Conservation (phyloP, 2,797 vertebrate species). For the Microtus obscurus region DNA sequence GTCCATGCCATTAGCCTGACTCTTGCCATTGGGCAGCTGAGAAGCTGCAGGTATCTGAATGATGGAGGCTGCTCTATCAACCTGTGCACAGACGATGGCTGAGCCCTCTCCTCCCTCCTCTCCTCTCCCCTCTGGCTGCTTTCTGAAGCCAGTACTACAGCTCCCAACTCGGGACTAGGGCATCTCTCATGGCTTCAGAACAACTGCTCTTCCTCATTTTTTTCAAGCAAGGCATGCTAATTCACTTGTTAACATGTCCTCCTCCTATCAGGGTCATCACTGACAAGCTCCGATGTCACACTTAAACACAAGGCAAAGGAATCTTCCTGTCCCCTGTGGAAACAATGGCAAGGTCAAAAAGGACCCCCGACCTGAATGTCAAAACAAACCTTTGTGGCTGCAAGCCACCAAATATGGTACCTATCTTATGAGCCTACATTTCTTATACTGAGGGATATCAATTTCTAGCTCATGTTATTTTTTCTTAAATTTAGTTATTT, state of each 20-base stretch:
- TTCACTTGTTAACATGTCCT: neutral
- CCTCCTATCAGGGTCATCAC: neutral
- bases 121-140: neutral
- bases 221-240: neutral
- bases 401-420: neutral
- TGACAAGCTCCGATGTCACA: neutral
- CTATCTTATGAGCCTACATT: neutral
- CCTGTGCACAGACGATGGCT: neutral
- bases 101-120: neutral
- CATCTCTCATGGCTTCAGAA: neutral
- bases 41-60: too few relatives aligned
- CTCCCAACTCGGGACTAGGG: neutral
- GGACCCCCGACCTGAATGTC: neutral
- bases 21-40: neutral
- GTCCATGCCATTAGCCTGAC: neutral
- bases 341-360: neutral
- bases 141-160: neutral
- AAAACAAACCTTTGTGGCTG: neutral
- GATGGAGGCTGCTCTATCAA: neutral
- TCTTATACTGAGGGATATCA: neutral
- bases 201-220: neutral
- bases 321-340: neutral
- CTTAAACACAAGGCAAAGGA: neutral
- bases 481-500: conserved; percentile 46
- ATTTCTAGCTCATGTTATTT: conserved; percentile 38